Percentiles rank a stretch among this genome's conserved stretches.
Conservation (phyloP, 2,888 invertebrate genomes). For the Agriopis leucophaearia region DNA sequence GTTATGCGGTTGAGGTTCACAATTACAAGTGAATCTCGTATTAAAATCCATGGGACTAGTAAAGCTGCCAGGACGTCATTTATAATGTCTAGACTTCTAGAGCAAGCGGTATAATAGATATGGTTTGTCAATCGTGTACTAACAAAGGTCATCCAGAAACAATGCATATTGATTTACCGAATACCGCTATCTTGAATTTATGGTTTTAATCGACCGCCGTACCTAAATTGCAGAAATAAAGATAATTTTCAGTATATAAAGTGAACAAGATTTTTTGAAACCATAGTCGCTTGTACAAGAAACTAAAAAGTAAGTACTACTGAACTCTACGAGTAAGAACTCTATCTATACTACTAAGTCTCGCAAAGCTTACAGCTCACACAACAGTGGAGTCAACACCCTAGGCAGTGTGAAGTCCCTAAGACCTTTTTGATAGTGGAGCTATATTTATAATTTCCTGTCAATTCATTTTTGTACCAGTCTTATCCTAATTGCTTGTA, state of each 20-base stretch:
- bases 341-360: not conserved
- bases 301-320: conserved; percentile 27
- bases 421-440: too few species aligned
- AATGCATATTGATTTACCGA: not conserved
- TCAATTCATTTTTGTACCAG: not conserved
- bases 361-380: not conserved
- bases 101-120: too few species aligned
- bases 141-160: not conserved
- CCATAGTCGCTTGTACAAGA: conserved; percentile 35
- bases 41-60: too few species aligned
- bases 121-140: not conserved
- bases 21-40: too few species aligned
- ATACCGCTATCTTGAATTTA: conserved; percentile 7
- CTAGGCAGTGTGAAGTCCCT: not conserved
- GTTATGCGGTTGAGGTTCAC: too few species aligned
- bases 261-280: conserved; percentile 4
- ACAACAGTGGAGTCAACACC: not conserved
- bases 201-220: conserved; percentile 18
- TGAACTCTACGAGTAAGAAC: too few species aligned
- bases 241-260: conserved; percentile 35
- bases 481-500: conserved; percentile 6
- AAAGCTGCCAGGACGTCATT: too few species aligned
- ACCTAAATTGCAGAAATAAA: not conserved
- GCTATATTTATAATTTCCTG: not conserved
- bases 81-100: too few species aligned